These are phyloP conservation scores for Acleris sparsana DNA, from an alignment of 2,888 invertebrate species.

Conservation along the genomic window DNA sequence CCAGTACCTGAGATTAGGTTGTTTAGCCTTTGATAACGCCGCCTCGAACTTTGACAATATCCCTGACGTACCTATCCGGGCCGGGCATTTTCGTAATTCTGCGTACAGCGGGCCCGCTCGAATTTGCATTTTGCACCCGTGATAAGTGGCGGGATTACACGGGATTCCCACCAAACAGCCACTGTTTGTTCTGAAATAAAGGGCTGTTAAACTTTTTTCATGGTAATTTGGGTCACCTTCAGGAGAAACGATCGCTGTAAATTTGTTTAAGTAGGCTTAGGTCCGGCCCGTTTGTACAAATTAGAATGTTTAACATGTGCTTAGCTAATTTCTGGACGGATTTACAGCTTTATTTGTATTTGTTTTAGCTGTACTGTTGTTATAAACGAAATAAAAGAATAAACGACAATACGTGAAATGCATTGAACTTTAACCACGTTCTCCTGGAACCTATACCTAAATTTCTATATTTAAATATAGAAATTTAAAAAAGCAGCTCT, in stretches of 20 bases:
- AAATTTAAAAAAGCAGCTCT: neutral
- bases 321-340: slow-evolving; percentile 46
- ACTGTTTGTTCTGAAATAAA: slow-evolving; percentile 82
- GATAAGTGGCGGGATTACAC: slow-evolving; percentile 82
- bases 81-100: slow-evolving; percentile 73
- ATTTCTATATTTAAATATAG: too few relatives aligned
- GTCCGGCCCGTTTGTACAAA: slow-evolving; percentile 67
- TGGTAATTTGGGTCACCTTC: slow-evolving; percentile 83
- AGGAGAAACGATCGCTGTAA: slow-evolving; percentile 76
- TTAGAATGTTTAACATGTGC: slow-evolving; percentile 56
- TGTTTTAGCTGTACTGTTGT: slow-evolving; percentile 3
- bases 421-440: too few relatives aligned
- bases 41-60: slow-evolving; percentile 77
- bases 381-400: too few relatives aligned
- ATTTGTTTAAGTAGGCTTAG: slow-evolving; percentile 81
- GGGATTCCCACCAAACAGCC: slow-evolving; percentile 79
- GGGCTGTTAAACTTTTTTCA: slow-evolving; percentile 82
- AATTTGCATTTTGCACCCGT: slow-evolving; percentile 84
- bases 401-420: too few relatives aligned
- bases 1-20: slow-evolving; percentile 57
- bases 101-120: slow-evolving; percentile 67
- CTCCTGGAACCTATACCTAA: too few relatives aligned
- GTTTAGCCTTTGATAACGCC: slow-evolving; percentile 68
- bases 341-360: slow-evolving; percentile 34
- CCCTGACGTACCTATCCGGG: slow-evolving; percentile 64